Conservation (phyloP, 2,113 vertebrate species). For the Strix aluco region DNA sequence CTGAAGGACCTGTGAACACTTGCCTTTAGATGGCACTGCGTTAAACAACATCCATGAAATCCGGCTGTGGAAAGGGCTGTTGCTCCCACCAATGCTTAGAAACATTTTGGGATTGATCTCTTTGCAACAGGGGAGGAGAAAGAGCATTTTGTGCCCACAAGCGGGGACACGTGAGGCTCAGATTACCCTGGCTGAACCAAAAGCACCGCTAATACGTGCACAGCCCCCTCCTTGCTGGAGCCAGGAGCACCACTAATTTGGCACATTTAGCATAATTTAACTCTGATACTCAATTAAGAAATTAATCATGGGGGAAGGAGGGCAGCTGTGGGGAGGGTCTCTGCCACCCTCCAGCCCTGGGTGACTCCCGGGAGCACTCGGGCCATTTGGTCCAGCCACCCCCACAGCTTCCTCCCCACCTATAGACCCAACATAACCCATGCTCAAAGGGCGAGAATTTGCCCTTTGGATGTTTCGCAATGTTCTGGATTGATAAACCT, state of each 20-base stretch:
- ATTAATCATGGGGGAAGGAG: background rate
- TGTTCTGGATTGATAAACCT: background rate
- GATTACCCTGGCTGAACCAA: background rate
- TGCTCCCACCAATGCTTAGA: background rate
- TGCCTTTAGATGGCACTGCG: background rate
- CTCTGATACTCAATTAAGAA: background rate
- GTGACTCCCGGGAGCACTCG: accelerated
- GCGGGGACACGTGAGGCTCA: accelerated
- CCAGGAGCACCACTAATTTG: background rate
- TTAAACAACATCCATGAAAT: background rate
- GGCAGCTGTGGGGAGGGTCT: background rate
- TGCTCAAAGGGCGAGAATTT: background rate
- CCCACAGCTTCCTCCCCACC: background rate
- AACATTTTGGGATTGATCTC: background rate
- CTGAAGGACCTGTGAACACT: background rate
- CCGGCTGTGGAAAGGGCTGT: background rate
- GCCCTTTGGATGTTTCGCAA: background rate
- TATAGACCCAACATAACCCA: accelerated
- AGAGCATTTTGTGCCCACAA: background rate
- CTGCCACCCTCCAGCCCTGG: background rate
- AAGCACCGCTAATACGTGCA: accelerated
- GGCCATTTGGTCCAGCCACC: background rate
- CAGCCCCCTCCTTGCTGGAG: accelerated
- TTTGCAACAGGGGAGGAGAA: background rate
- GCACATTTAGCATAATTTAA: background rate